Evolutionary conservation across 2,888 invertebrate species (phyloP).

Genomic region (Petrolisthes cinctipes): DNA sequence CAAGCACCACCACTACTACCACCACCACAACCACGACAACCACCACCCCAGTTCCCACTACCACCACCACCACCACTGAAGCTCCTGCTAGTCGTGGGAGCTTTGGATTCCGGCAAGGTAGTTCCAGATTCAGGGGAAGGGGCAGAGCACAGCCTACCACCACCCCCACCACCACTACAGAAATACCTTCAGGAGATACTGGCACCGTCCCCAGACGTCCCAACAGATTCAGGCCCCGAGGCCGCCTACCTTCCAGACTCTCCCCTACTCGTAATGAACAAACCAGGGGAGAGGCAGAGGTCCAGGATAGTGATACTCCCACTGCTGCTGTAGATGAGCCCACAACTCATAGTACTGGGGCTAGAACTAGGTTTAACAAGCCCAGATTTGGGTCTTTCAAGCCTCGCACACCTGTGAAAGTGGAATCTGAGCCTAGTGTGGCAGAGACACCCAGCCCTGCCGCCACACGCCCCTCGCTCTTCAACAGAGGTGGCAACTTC

Average conservation of each 20-base stretch:
- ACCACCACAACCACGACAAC: constrained; percentile 59
- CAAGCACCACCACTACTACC: constrained; percentile 51
- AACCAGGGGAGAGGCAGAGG: background rate
- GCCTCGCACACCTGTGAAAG: background rate
- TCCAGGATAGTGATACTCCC: background rate
- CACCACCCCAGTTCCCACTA: constrained; percentile 49
- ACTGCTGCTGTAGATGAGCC: background rate
- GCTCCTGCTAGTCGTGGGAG: background rate
- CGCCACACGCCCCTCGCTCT: background rate
- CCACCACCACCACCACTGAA: constrained; percentile 41
- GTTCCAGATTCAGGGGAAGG: constrained; percentile 8
- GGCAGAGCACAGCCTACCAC: background rate
- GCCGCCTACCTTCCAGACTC: background rate
- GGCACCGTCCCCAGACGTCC: background rate
- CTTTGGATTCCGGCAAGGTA: constrained; percentile 25
- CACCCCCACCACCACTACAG: background rate
- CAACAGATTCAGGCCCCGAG: constrained; percentile 23
- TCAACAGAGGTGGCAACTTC: background rate
- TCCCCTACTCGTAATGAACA: background rate
- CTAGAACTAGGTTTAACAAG: constrained; percentile 41
- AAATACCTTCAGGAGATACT: background rate
- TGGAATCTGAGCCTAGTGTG: constrained; percentile 15
- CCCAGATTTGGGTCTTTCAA: constrained; percentile 17
- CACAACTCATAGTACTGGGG: background rate
- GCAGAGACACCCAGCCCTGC: background rate